phyloP scores from a whole-genome alignment of 2,797 vertebrate genomes.

The Molossus molossus region DNA sequence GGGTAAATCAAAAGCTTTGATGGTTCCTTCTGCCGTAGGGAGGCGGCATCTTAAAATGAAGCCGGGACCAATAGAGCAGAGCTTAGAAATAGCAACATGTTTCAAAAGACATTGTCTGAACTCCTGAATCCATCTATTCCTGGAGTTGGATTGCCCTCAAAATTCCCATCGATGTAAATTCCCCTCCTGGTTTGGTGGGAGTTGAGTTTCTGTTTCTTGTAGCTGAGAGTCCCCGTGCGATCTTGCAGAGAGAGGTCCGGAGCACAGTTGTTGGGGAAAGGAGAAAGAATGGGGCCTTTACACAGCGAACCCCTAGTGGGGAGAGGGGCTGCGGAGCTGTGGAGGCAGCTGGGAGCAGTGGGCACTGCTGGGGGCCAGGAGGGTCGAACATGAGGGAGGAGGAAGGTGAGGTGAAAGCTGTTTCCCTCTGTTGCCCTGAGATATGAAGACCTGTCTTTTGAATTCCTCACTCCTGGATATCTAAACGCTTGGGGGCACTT shows the following conservation, averaged over 20 bases:
- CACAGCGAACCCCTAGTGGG: neutral
- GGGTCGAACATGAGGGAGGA: neutral
- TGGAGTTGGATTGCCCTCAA: neutral
- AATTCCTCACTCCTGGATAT: neutral
- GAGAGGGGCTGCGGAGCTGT: neutral
- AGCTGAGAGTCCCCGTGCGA: neutral
- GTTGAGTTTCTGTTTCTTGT: slow-evolving; percentile 51
- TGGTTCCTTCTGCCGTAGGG: neutral
- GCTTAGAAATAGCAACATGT: neutral
- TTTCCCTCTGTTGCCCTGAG: neutral
- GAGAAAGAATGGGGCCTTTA: neutral
- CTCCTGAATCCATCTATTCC: slow-evolving; percentile 28
- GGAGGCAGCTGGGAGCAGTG: neutral
- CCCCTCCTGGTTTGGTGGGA: neutral
- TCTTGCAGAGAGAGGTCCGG: neutral
- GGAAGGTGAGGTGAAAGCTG: neutral
- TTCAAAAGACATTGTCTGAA: neutral
- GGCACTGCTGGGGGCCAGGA: neutral
- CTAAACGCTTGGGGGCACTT: neutral
- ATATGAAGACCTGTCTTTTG: neutral
- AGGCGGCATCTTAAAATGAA: slow-evolving; percentile 3
- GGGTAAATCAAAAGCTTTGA: neutral
- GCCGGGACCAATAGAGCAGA: neutral
- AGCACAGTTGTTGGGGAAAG: neutral
- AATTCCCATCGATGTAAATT: neutral